Base-by-base conservation (phyloP, 1,140 invertebrate species). In the Saccostrea glomerata region DNA sequence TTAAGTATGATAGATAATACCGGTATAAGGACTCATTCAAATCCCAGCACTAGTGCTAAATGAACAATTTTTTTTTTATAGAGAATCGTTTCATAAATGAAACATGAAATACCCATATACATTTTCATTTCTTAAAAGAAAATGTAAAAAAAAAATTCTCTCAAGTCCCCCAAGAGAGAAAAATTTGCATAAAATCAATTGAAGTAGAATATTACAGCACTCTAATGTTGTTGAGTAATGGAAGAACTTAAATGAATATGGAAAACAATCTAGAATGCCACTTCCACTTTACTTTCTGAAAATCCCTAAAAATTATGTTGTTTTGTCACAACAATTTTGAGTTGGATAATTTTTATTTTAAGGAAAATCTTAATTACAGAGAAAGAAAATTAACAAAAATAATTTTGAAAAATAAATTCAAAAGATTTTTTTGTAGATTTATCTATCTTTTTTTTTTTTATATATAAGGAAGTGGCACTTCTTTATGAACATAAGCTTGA, bases 401-500 rank as follows among this genome's bases (percentile, higher is more conserved):
- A 63, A 63, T 63, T 63, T 20, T 2, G 17, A 63, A n/a, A 17
- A 63, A 20, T 6, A 20, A 63, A 63, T 66, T 66, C 23, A 9
- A 7, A 66, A n/a, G 20, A 20, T 20, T n/a, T 9, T n/a, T 36
- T 36, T 36, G 30, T 36, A 1, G 0, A 36, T 36, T 36, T 36
- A 36, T 36, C 30, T 36, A 12, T 7, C 2, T 11, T 73, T 73
- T 25, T 6, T 36, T 36, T 36, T 36, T 36, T 36, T 36, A 1
- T 36, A 36, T 36, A 36, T 36, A 30, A 30, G 70, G 30, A 77
- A 36, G 70, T 77, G 25, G 25, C 70, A 77, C 25, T 77, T 77
- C 25, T 77, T 77, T 36, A 77, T 77, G 70, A 77, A 77, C 70
- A 77, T 77, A 77, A 30, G n/a, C 30, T 77, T 77, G 70, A 77